Evolutionary conservation across 1,140 invertebrate species (phyloP), one percentile per base, ranked within the genome.

Genomic region (Drosophila azteca): DNA sequence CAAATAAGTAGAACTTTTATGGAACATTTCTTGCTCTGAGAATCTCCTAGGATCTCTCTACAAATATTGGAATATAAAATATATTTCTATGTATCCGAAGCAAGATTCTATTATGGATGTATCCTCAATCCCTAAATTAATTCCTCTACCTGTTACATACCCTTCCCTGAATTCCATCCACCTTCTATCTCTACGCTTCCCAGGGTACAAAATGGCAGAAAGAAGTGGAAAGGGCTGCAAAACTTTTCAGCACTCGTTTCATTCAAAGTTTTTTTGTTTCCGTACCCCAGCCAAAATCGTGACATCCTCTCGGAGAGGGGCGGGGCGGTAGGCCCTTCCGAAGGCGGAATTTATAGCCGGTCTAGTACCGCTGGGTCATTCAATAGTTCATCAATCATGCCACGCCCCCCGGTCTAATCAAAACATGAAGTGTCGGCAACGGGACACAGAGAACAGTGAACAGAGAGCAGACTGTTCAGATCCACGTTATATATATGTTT

Each of bases 301-400:
- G 66, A 57, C 35, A 69, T 20, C 20, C 9, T 35, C 9, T 3
- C 8, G 9, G 9, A 11, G 31, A 3, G 9, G 17, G n/a, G 44
- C 2, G 8, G 2, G 29, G 29, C 29, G 6, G 2, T 0, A 20
- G 31, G 31, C 3, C 11, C 31, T 11, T 11, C 3, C 31, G 9
- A 3, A 24, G 20, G 35, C 15, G n/a, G 39, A 29, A 26, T 13
- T 66, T 39, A 20, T 62, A 29, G 64, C 39, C 15, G 39, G 45
- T 17, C 62, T 22, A 20, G 17, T 20, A 20, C 17, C 48, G 6
- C 5, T 46, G 61, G 64, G 64, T 67, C 64, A 67, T 66, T 67
- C 61, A 49, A 57, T 69, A 52, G 66, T 39, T 69, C 66, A 69
- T 69, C 66, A 69, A 69, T 69, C 66, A 69, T 69, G 66, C 66